These are phyloP conservation scores for Himalopsyche kuldschensis DNA, from an alignment of 2,888 invertebrate genomes.

Conservation along the genomic window DNA sequence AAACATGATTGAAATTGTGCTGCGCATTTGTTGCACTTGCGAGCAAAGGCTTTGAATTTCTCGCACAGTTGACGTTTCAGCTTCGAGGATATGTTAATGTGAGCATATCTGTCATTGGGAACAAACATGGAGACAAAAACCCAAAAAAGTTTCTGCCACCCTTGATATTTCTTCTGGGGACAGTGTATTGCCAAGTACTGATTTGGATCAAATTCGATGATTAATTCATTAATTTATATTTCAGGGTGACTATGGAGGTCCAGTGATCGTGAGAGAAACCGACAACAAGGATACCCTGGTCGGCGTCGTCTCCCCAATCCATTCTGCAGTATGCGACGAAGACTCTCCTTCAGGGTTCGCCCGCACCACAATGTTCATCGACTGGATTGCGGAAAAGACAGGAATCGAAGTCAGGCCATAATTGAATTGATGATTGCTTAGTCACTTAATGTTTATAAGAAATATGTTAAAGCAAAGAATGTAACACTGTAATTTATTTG, in stretches of 20 bases:
- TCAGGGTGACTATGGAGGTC: slow-evolving; percentile 36
- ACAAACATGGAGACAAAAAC: no score
- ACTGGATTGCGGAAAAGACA: slow-evolving; percentile 25
- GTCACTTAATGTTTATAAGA: no score
- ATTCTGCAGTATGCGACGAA: slow-evolving; percentile 14
- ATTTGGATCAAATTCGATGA: no score
- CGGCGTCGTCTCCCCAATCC: slow-evolving; percentile 29
- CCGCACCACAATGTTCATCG: slow-evolving; percentile 19
- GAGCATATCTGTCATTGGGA: no score
- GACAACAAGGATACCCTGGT: slow-evolving; percentile 17
- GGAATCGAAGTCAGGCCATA: slow-evolving; percentile 9
- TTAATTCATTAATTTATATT: neutral
- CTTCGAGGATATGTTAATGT: no score
- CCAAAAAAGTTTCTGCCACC: no score
- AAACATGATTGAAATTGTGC: no score
- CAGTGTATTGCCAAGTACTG: neutral
- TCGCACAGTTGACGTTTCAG: no score
- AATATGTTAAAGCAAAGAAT: no score
- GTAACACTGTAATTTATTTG: no score
- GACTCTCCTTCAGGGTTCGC: slow-evolving; percentile 24
- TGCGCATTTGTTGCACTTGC: no score
- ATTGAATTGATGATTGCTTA: neutral
- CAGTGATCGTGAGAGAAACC: slow-evolving; percentile 12
- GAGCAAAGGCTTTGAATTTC: no score
- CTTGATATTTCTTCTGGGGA: neutral